A percentile compares a stretch with the other conserved stretches of the same genome.
These are phyloP conservation scores for Athrips mouffetella DNA, from an alignment of 2,888 invertebrate species.

Conservation along the genomic window DNA sequence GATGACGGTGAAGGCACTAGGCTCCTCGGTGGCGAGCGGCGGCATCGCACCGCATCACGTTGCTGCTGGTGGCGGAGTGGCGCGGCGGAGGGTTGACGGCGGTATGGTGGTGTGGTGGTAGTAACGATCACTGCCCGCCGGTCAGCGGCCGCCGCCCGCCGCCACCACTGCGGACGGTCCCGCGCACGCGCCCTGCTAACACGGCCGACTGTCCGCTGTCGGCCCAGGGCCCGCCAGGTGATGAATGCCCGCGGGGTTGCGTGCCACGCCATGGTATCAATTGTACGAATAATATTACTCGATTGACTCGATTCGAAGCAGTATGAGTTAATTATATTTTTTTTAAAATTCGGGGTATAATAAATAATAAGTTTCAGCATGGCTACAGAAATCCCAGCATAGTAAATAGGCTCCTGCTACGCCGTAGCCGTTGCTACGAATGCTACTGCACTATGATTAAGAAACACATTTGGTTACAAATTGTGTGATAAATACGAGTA, in stretches of 20 bases:
- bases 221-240: slow-evolving; percentile 8
- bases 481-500: no score
- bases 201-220: slow-evolving; percentile 19
- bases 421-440: no score
- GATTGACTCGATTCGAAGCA: no score
- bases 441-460: no score
- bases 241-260: not conserved
- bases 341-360: no score
- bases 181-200: slow-evolving; percentile 10
- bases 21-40: slow-evolving; percentile 27
- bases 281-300: no score
- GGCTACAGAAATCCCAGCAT: no score
- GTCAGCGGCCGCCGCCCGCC: slow-evolving; percentile 14
- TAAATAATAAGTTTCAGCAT: no score
- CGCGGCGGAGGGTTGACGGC: slow-evolving; percentile 3
- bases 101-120: slow-evolving; percentile 16
- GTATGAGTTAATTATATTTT: not conserved
- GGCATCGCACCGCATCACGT: slow-evolving; percentile 46
- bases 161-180: slow-evolving; percentile 11
- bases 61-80: slow-evolving; percentile 15
- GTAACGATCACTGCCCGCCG: slow-evolving; percentile 23
- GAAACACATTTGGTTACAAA: no score
- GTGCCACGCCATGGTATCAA: not conserved
- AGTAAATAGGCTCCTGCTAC: no score
- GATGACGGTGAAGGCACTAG: slow-evolving; percentile 54